These are phyloP conservation scores for Theocolax elegans DNA, from an alignment of 1,140 invertebrate species.

Conservation along the genomic window DNA sequence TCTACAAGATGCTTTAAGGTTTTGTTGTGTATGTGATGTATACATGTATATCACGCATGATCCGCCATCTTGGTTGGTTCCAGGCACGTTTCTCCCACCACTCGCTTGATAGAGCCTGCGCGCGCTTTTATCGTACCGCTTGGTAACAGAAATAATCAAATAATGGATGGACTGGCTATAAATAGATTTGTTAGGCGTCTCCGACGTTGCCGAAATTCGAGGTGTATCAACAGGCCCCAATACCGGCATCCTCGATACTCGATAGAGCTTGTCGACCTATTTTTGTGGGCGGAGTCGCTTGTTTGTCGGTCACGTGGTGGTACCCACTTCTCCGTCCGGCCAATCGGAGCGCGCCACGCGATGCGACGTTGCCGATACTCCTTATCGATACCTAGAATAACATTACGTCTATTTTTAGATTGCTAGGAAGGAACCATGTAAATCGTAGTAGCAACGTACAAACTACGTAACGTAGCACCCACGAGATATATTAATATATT, in stretches of 20 bases:
- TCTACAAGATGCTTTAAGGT: background rate
- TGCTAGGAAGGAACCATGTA: no score
- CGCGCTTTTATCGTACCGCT: conserved; percentile 44
- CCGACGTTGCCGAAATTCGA: conserved; percentile 57
- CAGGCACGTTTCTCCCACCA: background rate
- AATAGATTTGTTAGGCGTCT: conserved; percentile 51
- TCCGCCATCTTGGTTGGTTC: background rate
- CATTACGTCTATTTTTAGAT: no score
- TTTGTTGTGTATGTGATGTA: background rate
- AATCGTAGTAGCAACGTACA: no score
- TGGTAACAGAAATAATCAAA: conserved; percentile 59
- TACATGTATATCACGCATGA: background rate
- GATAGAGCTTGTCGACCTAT: no score
- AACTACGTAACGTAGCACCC: no score
- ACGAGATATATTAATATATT: no score
- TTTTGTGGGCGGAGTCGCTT: background rate
- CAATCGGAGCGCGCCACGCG: background rate
- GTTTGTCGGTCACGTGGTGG: background rate
- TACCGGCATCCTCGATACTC: background rate
- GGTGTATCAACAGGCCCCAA: conserved; percentile 41
- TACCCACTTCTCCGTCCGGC: no score
- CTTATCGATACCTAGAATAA: background rate
- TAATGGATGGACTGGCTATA: conserved; percentile 50
- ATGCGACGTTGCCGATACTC: background rate
- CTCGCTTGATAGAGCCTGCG: background rate